A percentile compares a stretch with the other conserved stretches of the same genome.
phyloP scores from a whole-genome alignment of 2,888 invertebrate genomes.

The Drosophila pegasa region DNA sequence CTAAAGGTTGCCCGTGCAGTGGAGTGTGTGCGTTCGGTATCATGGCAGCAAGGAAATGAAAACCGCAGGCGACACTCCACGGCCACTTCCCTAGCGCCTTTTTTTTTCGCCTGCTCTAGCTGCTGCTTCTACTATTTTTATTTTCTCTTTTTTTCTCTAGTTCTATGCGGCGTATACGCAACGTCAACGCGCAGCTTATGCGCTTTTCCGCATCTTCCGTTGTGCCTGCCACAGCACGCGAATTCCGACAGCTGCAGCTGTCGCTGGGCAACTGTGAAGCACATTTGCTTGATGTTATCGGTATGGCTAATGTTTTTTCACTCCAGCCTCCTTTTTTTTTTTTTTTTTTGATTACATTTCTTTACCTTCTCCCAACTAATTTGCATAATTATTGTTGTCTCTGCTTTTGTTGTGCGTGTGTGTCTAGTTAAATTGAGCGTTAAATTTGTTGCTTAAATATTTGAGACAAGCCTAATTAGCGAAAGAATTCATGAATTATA shows the following conservation, averaged over 20 bases:
- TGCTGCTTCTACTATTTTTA: not conserved
- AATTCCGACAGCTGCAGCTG: constrained; percentile 64
- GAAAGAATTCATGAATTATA: constrained; percentile 5
- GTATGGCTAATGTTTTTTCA: constrained; percentile 16
- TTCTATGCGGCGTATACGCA: constrained; percentile 62
- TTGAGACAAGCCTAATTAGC: constrained; percentile 67
- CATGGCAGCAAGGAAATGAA: constrained; percentile 66
- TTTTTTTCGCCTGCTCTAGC: constrained; percentile 15
- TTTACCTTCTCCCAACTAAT: constrained; percentile 43
- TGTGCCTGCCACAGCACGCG: constrained; percentile 39
- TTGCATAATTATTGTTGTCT: constrained; percentile 69
- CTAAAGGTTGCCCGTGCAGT: constrained; percentile 57
- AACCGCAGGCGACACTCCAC: constrained; percentile 65
- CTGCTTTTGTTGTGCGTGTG: constrained; percentile 23
- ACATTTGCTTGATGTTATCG: constrained; percentile 50
- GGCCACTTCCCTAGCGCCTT: constrained; percentile 30
- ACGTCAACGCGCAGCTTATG: constrained; percentile 73
- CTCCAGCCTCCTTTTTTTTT: not conserved
- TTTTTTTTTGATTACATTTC: constrained; percentile 12
- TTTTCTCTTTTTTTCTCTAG: not conserved
- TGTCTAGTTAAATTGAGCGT: constrained; percentile 66
- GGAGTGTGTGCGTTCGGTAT: constrained; percentile 42
- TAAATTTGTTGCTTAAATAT: constrained; percentile 67
- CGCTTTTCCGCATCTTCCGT: constrained; percentile 67
- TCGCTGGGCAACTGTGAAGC: constrained; percentile 29